Evolutionary conservation across 2,888 invertebrate genomes (phyloP).

Genomic region (Atethmia centrago): DNA sequence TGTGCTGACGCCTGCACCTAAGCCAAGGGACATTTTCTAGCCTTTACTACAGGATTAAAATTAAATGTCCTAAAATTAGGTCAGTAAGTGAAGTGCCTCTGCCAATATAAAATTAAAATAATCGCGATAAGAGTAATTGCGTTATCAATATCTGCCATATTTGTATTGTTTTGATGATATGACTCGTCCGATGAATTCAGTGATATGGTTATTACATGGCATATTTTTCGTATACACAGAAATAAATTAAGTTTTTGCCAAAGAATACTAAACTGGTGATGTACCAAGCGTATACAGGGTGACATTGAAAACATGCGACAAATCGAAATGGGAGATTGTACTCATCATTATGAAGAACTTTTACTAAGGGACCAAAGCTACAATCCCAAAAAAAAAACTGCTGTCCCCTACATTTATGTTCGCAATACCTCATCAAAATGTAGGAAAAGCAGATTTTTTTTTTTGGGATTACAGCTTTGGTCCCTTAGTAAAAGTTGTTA

Average conservation of each 20-base stretch:
- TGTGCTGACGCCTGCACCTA: too few species aligned
- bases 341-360: too few species aligned
- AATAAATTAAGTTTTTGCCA: background rate
- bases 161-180: conserved; percentile 38
- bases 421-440: too few species aligned
- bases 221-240: background rate
- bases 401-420: too few species aligned
- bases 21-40: too few species aligned
- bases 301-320: too few species aligned
- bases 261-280: background rate
- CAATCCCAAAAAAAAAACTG: too few species aligned
- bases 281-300: background rate
- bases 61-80: conserved; percentile 20
- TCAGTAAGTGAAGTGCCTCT: background rate
- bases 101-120: conserved; percentile 13
- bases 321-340: too few species aligned
- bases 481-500: too few species aligned
- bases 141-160: conserved; percentile 34
- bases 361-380: too few species aligned
- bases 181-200: conserved; percentile 12
- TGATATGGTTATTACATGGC: conserved; percentile 2
- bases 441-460: too few species aligned
- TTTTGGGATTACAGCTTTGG: too few species aligned
- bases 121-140: conserved; percentile 20
- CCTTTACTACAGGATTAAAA: background rate